Evolutionary conservation across 2,113 vertebrate species (phyloP).

Genomic region (Phalacrocorax brasilianus): DNA sequence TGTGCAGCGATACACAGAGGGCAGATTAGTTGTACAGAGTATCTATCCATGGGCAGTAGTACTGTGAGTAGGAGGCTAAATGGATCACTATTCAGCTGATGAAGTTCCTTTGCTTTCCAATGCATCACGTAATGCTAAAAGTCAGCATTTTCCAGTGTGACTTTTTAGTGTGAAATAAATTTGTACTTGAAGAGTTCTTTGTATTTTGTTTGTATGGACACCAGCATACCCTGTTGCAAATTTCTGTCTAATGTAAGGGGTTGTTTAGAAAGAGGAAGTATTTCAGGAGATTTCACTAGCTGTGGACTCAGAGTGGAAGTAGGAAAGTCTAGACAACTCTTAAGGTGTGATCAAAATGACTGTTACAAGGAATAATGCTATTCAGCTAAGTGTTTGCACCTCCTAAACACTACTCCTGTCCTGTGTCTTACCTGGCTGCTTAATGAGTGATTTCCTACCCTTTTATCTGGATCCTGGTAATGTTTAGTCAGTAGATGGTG

Average conservation of each 20-base stretch:
- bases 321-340: background rate
- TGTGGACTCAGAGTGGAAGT: background rate
- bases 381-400: background rate
- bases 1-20: background rate
- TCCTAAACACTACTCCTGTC: background rate
- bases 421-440: background rate
- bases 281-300: background rate
- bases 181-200: background rate
- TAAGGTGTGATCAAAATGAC: background rate
- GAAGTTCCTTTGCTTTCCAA: background rate
- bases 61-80: background rate
- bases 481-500: slow-evolving; percentile 54
- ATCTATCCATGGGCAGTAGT: background rate
- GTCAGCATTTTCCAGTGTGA: background rate
- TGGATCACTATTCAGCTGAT: background rate
- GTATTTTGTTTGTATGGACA: background rate
- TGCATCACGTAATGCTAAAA: background rate
- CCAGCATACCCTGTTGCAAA: background rate
- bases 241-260: background rate
- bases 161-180: background rate
- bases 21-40: background rate
- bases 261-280: background rate
- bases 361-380: background rate
- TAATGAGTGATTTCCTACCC: background rate
- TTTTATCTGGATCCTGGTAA: background rate